Base-by-base conservation (phyloP, 1,140 invertebrate genomes). In the Diachasma alloeum region DNA sequence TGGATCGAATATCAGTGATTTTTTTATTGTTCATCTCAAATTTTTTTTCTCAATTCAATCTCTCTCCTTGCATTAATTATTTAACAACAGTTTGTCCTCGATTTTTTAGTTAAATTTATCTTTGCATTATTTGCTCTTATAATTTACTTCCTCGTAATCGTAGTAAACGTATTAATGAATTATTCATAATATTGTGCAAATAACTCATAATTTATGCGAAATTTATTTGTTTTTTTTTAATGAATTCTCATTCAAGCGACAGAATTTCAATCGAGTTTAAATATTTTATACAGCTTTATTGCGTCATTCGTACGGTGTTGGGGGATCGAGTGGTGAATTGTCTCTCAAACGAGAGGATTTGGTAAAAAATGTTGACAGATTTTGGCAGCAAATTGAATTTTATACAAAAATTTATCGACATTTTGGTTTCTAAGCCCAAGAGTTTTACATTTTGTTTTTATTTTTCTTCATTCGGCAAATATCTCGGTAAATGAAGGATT, bases 181-280 rank as follows among this genome's bases (percentile, higher is more conserved):
- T 83, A 83, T 86, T 85, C 84, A 84, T 85, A 87, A 86, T 87
- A 86, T 87, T 87, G 86, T 86, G 84, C 85, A 86, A 86, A 87
- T 87, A 86, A 87, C 83, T 82, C 82, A 84, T 87, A 78, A 24
- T 74, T 78, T 78, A 67, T 77, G 53, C 74, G 73, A 72, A 73
- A 77, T 53, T 53, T 31, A 22, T 42, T 26, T 72, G 9, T n/a
- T 17, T 42, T 9, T 79, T 73, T 68, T 72, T 53, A 71, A n/a
- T n/a, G 22, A 11, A 42, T 72, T 36, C 24, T 63, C 11, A 26
- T 63, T 63, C 24, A 79, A 79, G 80, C 81, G 79, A 78, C 79
- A 79, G 79, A 80, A 84, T 84, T 85, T 77, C 59, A 63, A 63
- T 63, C 71, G 71, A 26, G 9, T 63, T 67, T 19, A 63, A 75